These are phyloP conservation scores for Pristionchus japonicus DNA, from an alignment of 2,888 invertebrate species.

Conservation along the genomic window DNA sequence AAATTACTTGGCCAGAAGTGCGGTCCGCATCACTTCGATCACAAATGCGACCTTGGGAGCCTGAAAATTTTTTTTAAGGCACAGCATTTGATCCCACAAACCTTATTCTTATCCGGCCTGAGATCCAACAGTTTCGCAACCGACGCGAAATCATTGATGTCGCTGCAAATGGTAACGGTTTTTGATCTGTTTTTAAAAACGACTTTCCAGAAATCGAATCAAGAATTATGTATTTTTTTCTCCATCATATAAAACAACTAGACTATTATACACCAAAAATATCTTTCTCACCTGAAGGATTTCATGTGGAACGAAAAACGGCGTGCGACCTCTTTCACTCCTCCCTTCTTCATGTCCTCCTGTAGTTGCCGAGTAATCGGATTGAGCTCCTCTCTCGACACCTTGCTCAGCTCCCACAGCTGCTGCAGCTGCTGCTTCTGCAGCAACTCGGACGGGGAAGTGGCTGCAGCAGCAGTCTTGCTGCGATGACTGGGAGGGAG, in stretches of 20 bases:
- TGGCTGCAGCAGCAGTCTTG: background rate
- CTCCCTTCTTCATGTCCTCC: background rate
- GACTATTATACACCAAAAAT: no score
- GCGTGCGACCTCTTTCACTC: no score
- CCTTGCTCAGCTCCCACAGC: slow-evolving; percentile 6
- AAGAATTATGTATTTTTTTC: no score
- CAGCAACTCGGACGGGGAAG: background rate
- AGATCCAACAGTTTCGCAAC: background rate
- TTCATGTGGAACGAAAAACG: no score
- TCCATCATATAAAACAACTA: no score
- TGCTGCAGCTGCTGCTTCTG: background rate
- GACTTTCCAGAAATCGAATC: no score
- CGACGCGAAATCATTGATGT: background rate
- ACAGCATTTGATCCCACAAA: background rate
- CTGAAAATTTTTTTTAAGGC: no score
- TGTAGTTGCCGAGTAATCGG: no score
- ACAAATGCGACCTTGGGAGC: background rate
- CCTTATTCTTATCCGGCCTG: background rate
- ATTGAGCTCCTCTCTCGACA: background rate
- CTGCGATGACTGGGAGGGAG: background rate
- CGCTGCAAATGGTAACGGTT: background rate
- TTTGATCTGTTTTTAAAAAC: no score
- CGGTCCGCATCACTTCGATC: background rate
- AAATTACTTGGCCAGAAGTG: background rate
- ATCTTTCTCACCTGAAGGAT: no score